Evolutionary conservation across 2,888 invertebrate species (phyloP), one percentile per base, ranked within the genome.

Genomic region (Noctuana brunneofusca): DNA sequence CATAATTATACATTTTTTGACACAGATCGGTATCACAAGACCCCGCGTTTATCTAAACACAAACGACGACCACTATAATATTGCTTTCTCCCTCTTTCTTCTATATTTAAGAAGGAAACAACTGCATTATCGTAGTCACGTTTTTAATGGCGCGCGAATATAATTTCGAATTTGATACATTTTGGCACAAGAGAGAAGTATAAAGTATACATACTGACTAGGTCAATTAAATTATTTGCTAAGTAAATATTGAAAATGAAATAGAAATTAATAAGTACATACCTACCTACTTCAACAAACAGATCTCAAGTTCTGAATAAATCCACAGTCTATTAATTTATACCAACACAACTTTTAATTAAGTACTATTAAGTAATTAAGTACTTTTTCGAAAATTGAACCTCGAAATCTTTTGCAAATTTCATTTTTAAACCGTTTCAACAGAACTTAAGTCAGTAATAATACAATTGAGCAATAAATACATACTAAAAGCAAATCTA

Each of bases 111-210:
- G 9, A 38, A 38, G 35, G 35, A 3, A 38, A 12, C 35, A 12
- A 1, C 8, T 20, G 16, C 20, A 20, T 20, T 5, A 46, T 41
- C 1, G 8, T 41, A 41, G 16, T 41, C 8, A 41, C 3, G 8
- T n/a, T 24, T 49, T 9, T 6, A 6, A 27, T 14, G 16, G 8
- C 14, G 22, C 14, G 16, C 50, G 9, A 12, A 9, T 30, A 24
- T 9, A 50, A 27, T 50, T 50, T 27, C 6, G 27, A 27, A 27
- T 50, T 22, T 27, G 6, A 49, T 68, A 65, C 52, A 66, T 67
- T 72, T 72, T 72, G 72, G 72, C 72, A 72, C 71, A 65, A 64
- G 59, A 55, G 67, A 58, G 27, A 60, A 71, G 68, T 65, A 65
- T 18, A 16, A 41, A 24, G 11, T 22, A 53, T 8, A 49, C 5